Conservation (phyloP, 2,888 invertebrate species). For the Carpatolechia fugitivella region DNA sequence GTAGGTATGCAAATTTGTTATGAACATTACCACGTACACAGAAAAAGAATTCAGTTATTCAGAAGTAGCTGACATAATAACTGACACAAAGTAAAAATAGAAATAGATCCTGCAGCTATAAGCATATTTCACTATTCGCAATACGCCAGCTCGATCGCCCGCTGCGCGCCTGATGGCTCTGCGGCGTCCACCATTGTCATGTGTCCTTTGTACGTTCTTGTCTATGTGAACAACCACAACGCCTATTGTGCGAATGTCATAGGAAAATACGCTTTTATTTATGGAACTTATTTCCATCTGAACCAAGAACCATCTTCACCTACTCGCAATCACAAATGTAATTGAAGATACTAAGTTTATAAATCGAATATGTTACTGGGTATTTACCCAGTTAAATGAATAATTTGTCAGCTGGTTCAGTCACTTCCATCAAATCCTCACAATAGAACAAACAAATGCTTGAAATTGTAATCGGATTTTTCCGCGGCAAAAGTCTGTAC, state of each 20-base stretch:
- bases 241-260: conserved; percentile 7
- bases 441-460: neutral
- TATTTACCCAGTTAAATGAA: no score
- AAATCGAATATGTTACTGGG: no score
- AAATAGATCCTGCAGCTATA: neutral
- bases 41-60: no score
- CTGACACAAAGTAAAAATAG: neutral
- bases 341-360: no score
- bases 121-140: conserved; percentile 57
- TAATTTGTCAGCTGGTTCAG: neutral
- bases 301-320: no score
- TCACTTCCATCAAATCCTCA: neutral
- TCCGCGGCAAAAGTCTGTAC: neutral
- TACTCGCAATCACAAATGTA: no score
- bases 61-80: no score
- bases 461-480: conserved; percentile 3
- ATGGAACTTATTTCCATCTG: neutral
- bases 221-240: neutral
- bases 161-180: conserved; percentile 58
- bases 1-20: no score
- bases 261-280: neutral
- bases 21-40: no score
- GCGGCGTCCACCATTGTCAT: conserved; percentile 25
- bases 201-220: conserved; percentile 20
- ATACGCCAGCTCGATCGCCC: conserved; percentile 49